phyloP scores from a whole-genome alignment of 2,888 invertebrate species.

The Thymelicus lineola region DNA sequence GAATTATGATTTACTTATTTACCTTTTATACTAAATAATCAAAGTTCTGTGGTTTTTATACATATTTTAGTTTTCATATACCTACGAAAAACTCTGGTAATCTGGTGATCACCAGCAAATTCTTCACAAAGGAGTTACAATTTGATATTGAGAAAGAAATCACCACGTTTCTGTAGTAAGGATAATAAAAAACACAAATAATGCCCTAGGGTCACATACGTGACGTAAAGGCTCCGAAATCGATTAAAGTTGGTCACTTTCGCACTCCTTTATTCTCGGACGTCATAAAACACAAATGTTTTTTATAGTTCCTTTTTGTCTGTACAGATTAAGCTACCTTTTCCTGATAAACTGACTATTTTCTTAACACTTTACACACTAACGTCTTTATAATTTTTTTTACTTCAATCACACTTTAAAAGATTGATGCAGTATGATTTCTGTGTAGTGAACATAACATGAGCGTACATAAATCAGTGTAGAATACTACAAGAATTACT shows the following conservation, averaged over 20 bases:
- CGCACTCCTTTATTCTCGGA: conserved; percentile 42
- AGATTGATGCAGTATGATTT: too few relatives aligned
- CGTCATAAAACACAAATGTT: conserved; percentile 41
- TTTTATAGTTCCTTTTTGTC: conserved; percentile 20
- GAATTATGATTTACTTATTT: too few relatives aligned
- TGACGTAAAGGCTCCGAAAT: conserved; percentile 41
- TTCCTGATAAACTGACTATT: neutral
- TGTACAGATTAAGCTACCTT: conserved; percentile 28
- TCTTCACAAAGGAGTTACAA: neutral
- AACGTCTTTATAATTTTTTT: too few relatives aligned
- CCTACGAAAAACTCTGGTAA: too few relatives aligned
- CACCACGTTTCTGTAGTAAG: neutral
- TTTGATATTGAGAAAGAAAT: conserved; percentile 1
- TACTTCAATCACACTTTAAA: too few relatives aligned
- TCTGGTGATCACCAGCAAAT: neutral
- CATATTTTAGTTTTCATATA: too few relatives aligned
- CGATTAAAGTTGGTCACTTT: conserved; percentile 45
- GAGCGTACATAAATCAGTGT: too few relatives aligned
- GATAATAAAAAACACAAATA: conserved; percentile 13
- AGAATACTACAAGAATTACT: too few relatives aligned
- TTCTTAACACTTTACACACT: too few relatives aligned
- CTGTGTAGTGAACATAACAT: too few relatives aligned
- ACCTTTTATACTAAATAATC: too few relatives aligned
- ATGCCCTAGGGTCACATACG: conserved; percentile 43
- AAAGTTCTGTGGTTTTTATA: too few relatives aligned